These are phyloP conservation scores for Babyrousa celebensis DNA, from an alignment of 2,797 vertebrate genomes.

Conservation along the genomic window DNA sequence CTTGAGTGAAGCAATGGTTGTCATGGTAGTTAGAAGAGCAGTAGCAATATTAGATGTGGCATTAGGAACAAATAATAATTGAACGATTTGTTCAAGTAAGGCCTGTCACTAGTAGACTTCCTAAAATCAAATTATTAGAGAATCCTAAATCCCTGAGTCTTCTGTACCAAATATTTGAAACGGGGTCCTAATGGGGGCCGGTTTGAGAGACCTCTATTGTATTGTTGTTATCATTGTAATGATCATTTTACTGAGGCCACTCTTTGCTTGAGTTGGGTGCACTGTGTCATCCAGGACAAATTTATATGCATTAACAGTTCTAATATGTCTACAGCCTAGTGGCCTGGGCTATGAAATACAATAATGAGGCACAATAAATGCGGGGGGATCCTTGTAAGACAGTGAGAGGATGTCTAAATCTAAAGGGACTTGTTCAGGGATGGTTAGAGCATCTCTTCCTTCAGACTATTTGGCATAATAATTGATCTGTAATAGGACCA, in stretches of 20 bases:
- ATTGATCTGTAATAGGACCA: neutral
- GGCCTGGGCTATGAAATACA: neutral
- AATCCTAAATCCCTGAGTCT: constrained; percentile 9
- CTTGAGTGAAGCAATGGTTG: neutral
- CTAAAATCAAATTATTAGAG: neutral
- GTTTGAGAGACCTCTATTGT: neutral
- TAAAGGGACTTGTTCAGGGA: neutral
- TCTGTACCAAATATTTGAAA: neutral
- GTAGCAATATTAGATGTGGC: neutral
- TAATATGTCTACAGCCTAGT: neutral
- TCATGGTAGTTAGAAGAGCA: neutral
- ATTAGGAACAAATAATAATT: neutral
- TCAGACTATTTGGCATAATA: neutral
- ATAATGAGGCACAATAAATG: neutral
- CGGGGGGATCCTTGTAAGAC: neutral
- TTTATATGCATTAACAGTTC: neutral
- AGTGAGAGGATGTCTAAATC: neutral
- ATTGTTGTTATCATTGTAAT: neutral
- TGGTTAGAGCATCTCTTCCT: constrained; percentile 10
- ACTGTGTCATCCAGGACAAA: neutral
- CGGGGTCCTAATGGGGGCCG: neutral
- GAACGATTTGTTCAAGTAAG: neutral
- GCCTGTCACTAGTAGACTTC: neutral
- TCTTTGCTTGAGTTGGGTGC: neutral
- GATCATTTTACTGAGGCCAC: neutral